These are phyloP conservation scores for Coenonympha arcania DNA, from an alignment of 2,888 invertebrate species.

Conservation along the genomic window DNA sequence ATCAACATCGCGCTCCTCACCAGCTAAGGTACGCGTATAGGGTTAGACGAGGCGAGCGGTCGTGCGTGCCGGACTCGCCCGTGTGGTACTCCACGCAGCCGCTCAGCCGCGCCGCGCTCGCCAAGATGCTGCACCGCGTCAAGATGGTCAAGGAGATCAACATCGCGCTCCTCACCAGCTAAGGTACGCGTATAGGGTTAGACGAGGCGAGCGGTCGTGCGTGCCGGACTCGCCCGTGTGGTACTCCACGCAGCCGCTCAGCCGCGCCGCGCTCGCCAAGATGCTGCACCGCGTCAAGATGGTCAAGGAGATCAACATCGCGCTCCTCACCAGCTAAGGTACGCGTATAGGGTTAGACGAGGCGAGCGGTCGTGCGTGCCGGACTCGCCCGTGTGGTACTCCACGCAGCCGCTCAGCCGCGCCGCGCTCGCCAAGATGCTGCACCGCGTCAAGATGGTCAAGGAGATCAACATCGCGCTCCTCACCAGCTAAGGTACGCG, in stretches of 20 bases:
- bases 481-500: constrained; percentile 78
- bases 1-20: constrained; percentile 87
- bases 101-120: constrained; percentile 83
- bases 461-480: constrained; percentile 89
- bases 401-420: constrained; percentile 86
- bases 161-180: constrained; percentile 83
- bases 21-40: constrained; percentile 75
- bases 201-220: constrained; percentile 94
- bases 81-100: constrained; percentile 96
- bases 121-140: constrained; percentile 93
- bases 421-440: constrained; percentile 92
- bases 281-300: constrained; percentile 95
- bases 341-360: too few relatives aligned
- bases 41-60: too few relatives aligned
- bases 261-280: constrained; percentile 85
- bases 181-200: too few relatives aligned
- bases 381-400: constrained; percentile 97
- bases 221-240: constrained; percentile 97
- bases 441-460: constrained; percentile 93
- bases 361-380: constrained; percentile 96
- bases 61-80: constrained; percentile 95
- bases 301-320: constrained; percentile 93
- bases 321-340: constrained; percentile 82
- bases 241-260: constrained; percentile 92
- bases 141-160: constrained; percentile 95